Evolutionary conservation across 2,888 invertebrate species (phyloP).

Genomic region (Epinotia ramella): DNA sequence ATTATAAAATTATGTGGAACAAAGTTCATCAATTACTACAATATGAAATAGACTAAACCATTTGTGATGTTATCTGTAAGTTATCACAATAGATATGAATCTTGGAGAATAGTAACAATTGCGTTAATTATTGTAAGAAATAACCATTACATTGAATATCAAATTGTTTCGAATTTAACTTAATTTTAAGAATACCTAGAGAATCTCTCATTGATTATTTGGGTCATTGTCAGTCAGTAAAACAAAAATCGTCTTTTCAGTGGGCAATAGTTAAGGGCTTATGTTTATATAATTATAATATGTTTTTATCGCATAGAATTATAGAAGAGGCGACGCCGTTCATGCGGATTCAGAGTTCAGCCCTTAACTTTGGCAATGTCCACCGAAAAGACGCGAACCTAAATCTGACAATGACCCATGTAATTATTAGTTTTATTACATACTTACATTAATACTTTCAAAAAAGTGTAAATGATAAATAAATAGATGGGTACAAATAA

Average conservation of each 20-base stretch:
- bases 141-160: background rate
- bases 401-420: too few relatives aligned
- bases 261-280: too few relatives aligned
- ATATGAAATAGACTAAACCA: background rate
- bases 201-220: background rate
- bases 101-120: background rate
- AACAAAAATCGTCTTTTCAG: too few relatives aligned
- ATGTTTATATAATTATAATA: too few relatives aligned
- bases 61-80: slow-evolving; percentile 13
- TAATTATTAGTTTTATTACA: too few relatives aligned
- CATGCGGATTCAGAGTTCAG: too few relatives aligned
- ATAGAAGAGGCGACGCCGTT: too few relatives aligned
- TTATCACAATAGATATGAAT: slow-evolving; percentile 6
- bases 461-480: slow-evolving; percentile 44
- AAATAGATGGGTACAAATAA: slow-evolving; percentile 54
- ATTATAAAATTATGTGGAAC: slow-evolving; percentile 7
- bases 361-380: too few relatives aligned
- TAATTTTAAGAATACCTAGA: background rate
- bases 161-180: slow-evolving; percentile 34
- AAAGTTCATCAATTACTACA: background rate
- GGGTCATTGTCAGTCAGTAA: too few relatives aligned
- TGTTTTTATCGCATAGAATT: too few relatives aligned
- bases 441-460: slow-evolving; percentile 19
- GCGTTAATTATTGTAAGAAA: background rate
- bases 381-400: too few relatives aligned